A percentile compares a stretch with the other conserved stretches of the same genome.
These are phyloP conservation scores for Mus spicilegus DNA, from an alignment of 2,113 vertebrate species.

Conservation along the genomic window DNA sequence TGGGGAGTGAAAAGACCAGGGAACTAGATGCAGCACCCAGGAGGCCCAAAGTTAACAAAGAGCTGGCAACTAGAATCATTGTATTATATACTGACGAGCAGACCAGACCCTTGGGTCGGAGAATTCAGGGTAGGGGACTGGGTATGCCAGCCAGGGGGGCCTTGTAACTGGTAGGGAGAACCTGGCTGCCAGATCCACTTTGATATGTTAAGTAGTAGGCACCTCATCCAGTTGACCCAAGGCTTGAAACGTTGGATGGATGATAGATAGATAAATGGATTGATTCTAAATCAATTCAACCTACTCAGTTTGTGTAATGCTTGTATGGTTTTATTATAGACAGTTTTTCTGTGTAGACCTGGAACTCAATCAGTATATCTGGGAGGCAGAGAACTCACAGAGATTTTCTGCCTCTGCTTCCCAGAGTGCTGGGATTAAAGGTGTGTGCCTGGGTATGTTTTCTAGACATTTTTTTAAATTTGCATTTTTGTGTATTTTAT, in stretches of 20 bases:
- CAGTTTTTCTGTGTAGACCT: not conserved
- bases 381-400: not conserved
- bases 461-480: not conserved
- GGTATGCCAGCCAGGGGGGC: not conserved
- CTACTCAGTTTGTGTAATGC: not conserved
- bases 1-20: not conserved
- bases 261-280: no score
- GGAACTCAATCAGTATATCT: no score
- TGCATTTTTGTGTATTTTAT: not conserved
- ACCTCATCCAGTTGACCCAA: no score
- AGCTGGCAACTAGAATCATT: not conserved
- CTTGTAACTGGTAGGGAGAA: not conserved
- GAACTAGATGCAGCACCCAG: not conserved
- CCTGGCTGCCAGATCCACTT: no score
- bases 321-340: not conserved
- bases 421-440: not conserved
- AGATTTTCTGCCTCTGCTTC: not conserved
- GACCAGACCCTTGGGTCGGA: not conserved
- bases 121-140: no score
- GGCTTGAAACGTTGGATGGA: no score
- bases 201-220: no score
- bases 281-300: not conserved
- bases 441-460: not conserved
- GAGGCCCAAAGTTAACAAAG: not conserved
- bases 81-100: not conserved